Conservation (phyloP, 35 echinoderm and acorn worm genomes). For the Diadema setosum region DNA sequence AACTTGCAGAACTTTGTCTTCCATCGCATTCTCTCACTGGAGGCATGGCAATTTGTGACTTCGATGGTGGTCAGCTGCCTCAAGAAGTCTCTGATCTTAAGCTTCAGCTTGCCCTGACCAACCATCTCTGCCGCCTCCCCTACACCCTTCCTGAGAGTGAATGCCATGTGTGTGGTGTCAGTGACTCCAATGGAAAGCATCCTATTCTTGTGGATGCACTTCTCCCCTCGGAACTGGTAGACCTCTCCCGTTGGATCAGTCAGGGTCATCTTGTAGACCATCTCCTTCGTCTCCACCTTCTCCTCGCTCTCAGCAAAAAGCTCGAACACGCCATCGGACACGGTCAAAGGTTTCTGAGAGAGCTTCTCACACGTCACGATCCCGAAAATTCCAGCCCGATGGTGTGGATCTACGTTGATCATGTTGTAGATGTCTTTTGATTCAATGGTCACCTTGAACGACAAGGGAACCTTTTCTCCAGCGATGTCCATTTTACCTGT, state of each 20-base stretch:
- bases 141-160: constrained; percentile 32
- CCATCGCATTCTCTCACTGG: constrained; percentile 45
- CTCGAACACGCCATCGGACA: constrained; percentile 62
- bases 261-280: constrained; percentile 68
- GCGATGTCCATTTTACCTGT: constrained; percentile 30
- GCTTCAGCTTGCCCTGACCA: constrained; percentile 45
- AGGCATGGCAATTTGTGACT: constrained; percentile 23
- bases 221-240: constrained; percentile 47
- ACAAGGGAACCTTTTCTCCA: background rate
- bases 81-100: constrained; percentile 46
- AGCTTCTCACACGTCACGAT: constrained; percentile 55
- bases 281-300: constrained; percentile 55
- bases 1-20: constrained; percentile 72
- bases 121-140: background rate
- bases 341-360: constrained; percentile 37
- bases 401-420: constrained; percentile 15
- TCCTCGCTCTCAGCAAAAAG: constrained; percentile 46
- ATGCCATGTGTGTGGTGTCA: constrained; percentile 39
- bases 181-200: constrained; percentile 35
- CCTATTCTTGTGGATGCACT: constrained; percentile 59
- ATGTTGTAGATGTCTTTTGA: constrained; percentile 56
- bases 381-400: constrained; percentile 49
- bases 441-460: constrained; percentile 60
- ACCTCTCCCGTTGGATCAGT: constrained; percentile 25
- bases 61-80: constrained; percentile 50